A percentile compares a stretch with the other conserved stretches of the same genome.
phyloP scores from a whole-genome alignment of 2,888 invertebrate species.

The Yponomeuta sedellus region DNA sequence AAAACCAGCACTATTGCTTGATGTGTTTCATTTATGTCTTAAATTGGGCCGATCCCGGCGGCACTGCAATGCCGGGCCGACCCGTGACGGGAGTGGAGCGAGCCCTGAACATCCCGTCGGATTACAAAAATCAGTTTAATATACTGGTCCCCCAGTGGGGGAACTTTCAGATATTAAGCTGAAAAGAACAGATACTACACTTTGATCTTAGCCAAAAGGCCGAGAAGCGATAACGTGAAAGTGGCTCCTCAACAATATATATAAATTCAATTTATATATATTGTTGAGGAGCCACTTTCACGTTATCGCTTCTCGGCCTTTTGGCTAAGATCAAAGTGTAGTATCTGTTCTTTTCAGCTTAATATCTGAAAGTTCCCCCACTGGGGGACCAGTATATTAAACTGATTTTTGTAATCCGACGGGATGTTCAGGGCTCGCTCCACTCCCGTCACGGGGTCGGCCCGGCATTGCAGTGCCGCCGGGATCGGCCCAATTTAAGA shows the following conservation, averaged over 20 bases:
- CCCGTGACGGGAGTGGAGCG: conserved; percentile 18
- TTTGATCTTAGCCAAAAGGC: conserved; percentile 18
- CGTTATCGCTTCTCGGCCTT: conserved; percentile 17
- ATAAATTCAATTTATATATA: neutral
- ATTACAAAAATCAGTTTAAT: conserved; percentile 17
- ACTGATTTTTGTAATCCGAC: conserved; percentile 16
- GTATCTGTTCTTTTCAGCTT: conserved; percentile 17
- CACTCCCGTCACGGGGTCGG: conserved; percentile 18
- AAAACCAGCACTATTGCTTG: too few relatives aligned
- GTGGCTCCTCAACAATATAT: neutral
- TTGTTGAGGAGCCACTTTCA: neutral
- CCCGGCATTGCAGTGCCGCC: conserved; percentile 18
- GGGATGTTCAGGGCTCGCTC: conserved; percentile 18
- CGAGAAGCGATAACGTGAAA: conserved; percentile 15
- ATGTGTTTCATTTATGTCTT: neutral
- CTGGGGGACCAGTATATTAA: conserved; percentile 17
- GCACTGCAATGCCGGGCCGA: conserved; percentile 18
- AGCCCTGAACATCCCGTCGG: conserved; percentile 17
- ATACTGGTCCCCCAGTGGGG: conserved; percentile 17
- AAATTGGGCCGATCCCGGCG: conserved; percentile 16
- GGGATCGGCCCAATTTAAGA: conserved; percentile 13
- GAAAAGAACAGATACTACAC: conserved; percentile 17
- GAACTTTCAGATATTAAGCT: conserved; percentile 18
- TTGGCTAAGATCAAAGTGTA: conserved; percentile 18
- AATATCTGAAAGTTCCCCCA: conserved; percentile 18